Base-by-base conservation (phyloP, 2,797 vertebrate species). In the Babyrousa celebensis region DNA sequence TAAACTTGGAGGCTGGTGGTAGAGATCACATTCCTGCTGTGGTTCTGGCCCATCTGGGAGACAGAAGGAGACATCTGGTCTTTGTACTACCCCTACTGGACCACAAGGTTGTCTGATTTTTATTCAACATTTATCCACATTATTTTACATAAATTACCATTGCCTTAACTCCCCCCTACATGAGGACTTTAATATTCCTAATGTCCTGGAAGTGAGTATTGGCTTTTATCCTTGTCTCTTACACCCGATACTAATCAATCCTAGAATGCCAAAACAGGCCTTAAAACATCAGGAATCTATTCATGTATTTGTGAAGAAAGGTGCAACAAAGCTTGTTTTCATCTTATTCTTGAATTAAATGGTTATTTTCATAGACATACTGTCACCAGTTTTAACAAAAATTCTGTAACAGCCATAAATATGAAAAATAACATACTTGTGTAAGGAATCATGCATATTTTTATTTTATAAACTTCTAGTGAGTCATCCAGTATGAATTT, bases 391-490 rank as follows among this genome's bases (percentile, higher is more conserved):
- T 95, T 93, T 95, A 83, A 94, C 82, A 91, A 60, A 97, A 85
- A 75, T 84, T 91, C 67, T 94, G 48, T 68, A 91, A 95, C 70
- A 95, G 32, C 25, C 56, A 52, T 71, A 58, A 92, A 94, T 48
- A 90, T 60, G 27, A 79, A 89, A 85, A 94, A 91, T 65, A 72
- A n/a, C 79, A 78, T 77, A 83, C 60, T 92, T 92, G 67, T 65
- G 11, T 94, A 85, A 95, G 65, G 12, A 27, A 88, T 91, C 92
- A 62, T 94, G 70, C 48, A 48, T 89, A 91, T 97, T 96, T 95
- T 96, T 94, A 86, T 95, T 96, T 96, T 94, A 93, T 93, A 95
- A 97, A 95, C 83, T 95, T 96, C 58, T 84, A 92, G n/a, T 92
- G 93, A 97, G 40, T 96, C 91, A 96, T 72, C 62, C 48, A 91